These are phyloP conservation scores for Neosilurus hyrtlii DNA, from an alignment of 2,797 vertebrate species.

Conservation along the genomic window DNA sequence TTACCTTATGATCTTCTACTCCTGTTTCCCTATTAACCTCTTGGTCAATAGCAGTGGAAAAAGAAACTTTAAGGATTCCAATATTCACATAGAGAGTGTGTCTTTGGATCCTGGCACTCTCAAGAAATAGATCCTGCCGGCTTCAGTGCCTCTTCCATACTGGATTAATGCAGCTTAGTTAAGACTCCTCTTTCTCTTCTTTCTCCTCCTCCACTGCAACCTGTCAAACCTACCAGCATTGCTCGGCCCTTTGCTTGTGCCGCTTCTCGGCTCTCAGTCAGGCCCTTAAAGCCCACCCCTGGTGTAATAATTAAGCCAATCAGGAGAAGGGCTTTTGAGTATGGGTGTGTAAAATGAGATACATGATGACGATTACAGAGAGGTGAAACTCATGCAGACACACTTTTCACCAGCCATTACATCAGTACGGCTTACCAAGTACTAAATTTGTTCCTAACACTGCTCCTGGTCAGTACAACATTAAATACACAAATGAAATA, in stretches of 20 bases:
- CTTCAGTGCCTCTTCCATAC: conserved; percentile 60
- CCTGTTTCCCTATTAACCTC: conserved; percentile 49
- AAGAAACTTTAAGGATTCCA: conserved; percentile 29
- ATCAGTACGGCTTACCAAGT: background rate
- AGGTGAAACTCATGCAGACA: conserved; percentile 20
- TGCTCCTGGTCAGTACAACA: background rate
- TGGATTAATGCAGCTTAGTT: conserved; percentile 65
- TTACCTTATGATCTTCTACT: conserved; percentile 56
- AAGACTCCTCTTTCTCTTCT: conserved; percentile 49
- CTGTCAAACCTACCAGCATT: conserved; percentile 41
- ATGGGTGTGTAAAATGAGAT: conserved; percentile 19
- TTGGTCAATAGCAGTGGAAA: conserved; percentile 55
- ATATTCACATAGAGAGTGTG: conserved; percentile 35
- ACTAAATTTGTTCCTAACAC: background rate
- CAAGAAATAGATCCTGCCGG: conserved; percentile 63
- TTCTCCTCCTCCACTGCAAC: conserved; percentile 34
- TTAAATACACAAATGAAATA: background rate
- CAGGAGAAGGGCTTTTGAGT: conserved; percentile 11
- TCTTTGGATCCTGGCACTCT: conserved; percentile 36
- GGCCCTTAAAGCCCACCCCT: conserved; percentile 36
- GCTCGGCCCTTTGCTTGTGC: conserved; percentile 55
- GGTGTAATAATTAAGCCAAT: conserved; percentile 51
- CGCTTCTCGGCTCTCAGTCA: conserved; percentile 52
- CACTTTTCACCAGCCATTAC: background rate
- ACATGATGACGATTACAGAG: conserved; percentile 20